A percentile compares a stretch with the other conserved stretches of the same genome.
Evolutionary conservation across 1,140 invertebrate species (phyloP).

Genomic region (Cherax destructor): DNA sequence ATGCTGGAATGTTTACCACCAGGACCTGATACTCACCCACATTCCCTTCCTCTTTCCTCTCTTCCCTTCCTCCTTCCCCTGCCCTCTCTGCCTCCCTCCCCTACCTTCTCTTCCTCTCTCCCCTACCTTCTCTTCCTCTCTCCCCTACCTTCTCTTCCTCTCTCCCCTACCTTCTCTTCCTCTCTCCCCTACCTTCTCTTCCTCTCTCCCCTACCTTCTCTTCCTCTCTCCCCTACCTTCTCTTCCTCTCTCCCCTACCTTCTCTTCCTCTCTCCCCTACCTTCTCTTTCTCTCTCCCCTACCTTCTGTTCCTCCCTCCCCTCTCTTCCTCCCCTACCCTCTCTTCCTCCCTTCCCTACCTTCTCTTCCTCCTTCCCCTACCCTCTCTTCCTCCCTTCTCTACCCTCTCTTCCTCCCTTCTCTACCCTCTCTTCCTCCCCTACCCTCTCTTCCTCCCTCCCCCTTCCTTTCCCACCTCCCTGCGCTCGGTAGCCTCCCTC

Average conservation of each 20-base stretch:
- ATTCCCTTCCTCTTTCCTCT: neutral
- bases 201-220: neutral
- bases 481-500: neutral
- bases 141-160: neutral
- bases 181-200: constrained; percentile 18
- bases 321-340: neutral
- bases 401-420: neutral
- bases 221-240: neutral
- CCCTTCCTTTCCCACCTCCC: neutral
- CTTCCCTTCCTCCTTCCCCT: too few species aligned
- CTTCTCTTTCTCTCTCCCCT: neutral
- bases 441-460: neutral
- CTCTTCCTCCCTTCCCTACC: neutral
- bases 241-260: neutral
- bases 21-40: too few species aligned
- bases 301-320: neutral
- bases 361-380: neutral
- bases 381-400: neutral
- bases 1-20: too few species aligned
- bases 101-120: too few species aligned
- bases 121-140: neutral
- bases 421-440: neutral
- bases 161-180: neutral
- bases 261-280: too few species aligned
- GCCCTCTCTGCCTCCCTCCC: too few species aligned